A percentile compares a stretch with the other conserved stretches of the same genome.
These are phyloP conservation scores for Limosa lapponica DNA, from an alignment of 2,797 vertebrate species.

Conservation along the genomic window DNA sequence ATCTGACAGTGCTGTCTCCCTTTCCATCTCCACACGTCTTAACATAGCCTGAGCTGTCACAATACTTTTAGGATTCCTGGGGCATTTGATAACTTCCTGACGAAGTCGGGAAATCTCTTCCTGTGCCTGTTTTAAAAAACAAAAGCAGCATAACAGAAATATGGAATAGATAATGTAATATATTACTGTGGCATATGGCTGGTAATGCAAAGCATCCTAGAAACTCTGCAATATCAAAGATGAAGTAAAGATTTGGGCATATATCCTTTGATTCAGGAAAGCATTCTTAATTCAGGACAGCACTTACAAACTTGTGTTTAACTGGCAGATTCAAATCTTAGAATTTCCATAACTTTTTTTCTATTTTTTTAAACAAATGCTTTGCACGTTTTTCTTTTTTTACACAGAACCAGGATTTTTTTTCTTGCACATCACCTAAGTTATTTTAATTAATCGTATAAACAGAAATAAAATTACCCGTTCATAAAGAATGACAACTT, in stretches of 20 bases:
- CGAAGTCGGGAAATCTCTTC: constrained; percentile 79
- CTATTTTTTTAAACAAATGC: background rate
- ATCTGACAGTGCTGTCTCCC: constrained; percentile 77
- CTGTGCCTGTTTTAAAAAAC: constrained; percentile 75
- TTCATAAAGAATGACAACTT: constrained; percentile 78
- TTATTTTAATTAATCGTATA: background rate
- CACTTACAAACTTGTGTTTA: background rate
- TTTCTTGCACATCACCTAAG: background rate
- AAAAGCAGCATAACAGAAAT: background rate
- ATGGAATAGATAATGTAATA: background rate
- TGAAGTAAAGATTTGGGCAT: background rate
- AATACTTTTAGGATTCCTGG: constrained; percentile 71
- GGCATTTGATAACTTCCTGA: constrained; percentile 76
- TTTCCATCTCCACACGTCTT: constrained; percentile 77
- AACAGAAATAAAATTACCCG: constrained; percentile 66
- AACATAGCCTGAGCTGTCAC: constrained; percentile 75
- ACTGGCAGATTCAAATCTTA: background rate
- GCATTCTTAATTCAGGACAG: background rate
- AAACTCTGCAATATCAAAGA: background rate
- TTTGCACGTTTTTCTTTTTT: background rate
- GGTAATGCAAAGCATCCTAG: background rate
- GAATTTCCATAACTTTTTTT: background rate
- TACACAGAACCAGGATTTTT: background rate
- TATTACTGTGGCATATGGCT: background rate
- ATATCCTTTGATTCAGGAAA: background rate